Base-by-base conservation (phyloP, 2,888 invertebrate species). In the Stenolophus ochropezus region DNA sequence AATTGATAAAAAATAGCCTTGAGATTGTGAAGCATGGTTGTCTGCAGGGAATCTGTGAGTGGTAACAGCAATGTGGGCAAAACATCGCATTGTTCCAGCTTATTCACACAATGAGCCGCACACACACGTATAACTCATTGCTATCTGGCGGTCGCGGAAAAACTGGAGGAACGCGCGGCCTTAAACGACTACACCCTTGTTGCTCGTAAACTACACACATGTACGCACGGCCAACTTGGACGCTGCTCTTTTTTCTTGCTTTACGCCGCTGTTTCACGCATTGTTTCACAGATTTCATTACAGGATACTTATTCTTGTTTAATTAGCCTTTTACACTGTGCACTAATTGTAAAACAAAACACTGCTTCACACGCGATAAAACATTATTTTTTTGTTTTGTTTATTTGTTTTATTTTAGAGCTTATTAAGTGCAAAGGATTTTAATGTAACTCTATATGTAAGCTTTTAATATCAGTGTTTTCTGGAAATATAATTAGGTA, bases 111-210 rank as follows among this genome's bases (percentile, higher is more conserved):
- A 61, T 61, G 25, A 23, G 25, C 61, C 61, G 61, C 25, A 61
- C 61, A 25, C 25, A 61, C 8, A 58, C 61, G 23, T 21, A 61
- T 61, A 61, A 61, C 25, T 61, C 61, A 61, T 61, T 61, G 61
- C 61, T 61, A 61, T 61, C 61, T 61, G 61, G 11, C 65, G 65
- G 33, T 18, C 33, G 65, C 20, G 42, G 65, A 20, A 18, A 33
- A 69, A 69, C 42, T 69, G 18, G 27, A 69, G 18, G 11, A 69
- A 69, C 65, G 33, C 11, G 65, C 8, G 14, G 16, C 33, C 65
- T 69, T 61, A 61, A 69, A 69, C 65, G 65, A 69, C 65, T 69
- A 11, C 65, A 69, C 65, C 65, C 65, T 69, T 27, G 65, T 69
- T 27, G 65, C 65, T 69, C 65, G 65, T 69, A 69, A 69, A 69